Percentiles rank a stretch among this genome's conserved stretches.
These are phyloP conservation scores for Gymnopithys bicolor DNA, from an alignment of 2,797 vertebrate genomes.

Conservation along the genomic window DNA sequence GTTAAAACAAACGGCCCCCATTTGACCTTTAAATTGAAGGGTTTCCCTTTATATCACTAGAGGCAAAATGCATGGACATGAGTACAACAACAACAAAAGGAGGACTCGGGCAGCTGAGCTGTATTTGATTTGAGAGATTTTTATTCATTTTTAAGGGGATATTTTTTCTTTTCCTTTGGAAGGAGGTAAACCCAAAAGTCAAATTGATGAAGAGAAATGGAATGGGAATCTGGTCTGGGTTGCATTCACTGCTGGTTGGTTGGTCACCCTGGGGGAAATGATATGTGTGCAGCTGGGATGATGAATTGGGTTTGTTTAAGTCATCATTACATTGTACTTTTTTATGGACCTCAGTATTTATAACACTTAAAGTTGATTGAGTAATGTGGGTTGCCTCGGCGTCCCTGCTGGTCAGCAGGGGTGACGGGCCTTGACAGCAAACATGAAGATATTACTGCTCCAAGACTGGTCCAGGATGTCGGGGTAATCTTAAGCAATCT, in stretches of 20 bases:
- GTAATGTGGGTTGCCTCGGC: constrained; percentile 74
- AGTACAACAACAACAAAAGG: constrained; percentile 63
- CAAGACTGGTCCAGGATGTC: constrained; percentile 86
- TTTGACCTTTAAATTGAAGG: constrained; percentile 77
- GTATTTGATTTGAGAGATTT: constrained; percentile 61
- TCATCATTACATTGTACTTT: constrained; percentile 88
- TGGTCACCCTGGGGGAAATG: constrained; percentile 78
- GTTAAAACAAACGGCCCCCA: constrained; percentile 76
- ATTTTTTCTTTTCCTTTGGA: constrained; percentile 45
- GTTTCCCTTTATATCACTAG: constrained; percentile 72
- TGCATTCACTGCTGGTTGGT: constrained; percentile 69
- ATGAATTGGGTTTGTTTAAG: constrained; percentile 93
- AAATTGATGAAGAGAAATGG: constrained; percentile 73
- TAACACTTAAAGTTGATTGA: constrained; percentile 87
- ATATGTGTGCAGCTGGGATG: constrained; percentile 82
- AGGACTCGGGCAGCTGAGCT: neutral
- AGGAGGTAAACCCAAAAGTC: constrained; percentile 58
- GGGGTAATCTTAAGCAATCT: constrained; percentile 90
- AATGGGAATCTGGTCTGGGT: constrained; percentile 61
- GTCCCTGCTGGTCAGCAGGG: constrained; percentile 83
- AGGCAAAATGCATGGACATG: constrained; percentile 64
- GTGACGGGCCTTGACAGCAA: constrained; percentile 90
- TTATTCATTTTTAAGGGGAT: constrained; percentile 62
- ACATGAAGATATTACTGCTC: constrained; percentile 85
- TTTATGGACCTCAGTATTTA: constrained; percentile 87